Percentiles rank a stretch among this genome's conserved stretches.
phyloP scores from a whole-genome alignment of 2,113 vertebrate genomes.

The Anoura caudifer region DNA sequence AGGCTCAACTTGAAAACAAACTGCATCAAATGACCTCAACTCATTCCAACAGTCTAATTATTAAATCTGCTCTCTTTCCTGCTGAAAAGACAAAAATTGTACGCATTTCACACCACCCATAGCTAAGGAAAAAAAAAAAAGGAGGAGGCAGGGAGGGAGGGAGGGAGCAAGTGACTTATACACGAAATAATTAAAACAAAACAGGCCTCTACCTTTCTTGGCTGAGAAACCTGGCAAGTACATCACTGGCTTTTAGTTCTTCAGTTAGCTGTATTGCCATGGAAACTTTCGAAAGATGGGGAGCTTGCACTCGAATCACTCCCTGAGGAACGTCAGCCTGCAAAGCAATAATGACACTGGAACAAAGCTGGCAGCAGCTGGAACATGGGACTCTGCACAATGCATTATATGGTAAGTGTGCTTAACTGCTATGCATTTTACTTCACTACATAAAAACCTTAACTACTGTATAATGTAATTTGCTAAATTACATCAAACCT shows the following conservation, averaged over 20 bases:
- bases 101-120: neutral
- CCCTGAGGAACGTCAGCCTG: constrained; percentile 88
- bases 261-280: constrained; percentile 97
- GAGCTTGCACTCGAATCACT: constrained; percentile 95
- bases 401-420: constrained; percentile 63
- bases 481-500: constrained; percentile 75
- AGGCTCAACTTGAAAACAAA: neutral
- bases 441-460: constrained; percentile 73
- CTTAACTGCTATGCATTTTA: constrained; percentile 66
- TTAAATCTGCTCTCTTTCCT: neutral
- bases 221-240: constrained; percentile 94
- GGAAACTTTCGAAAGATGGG: constrained; percentile 95
- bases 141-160: fast-evolving
- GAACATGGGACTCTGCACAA: constrained; percentile 66
- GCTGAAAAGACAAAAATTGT: neutral
- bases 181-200: constrained; percentile 34
- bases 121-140: neutral
- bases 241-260: constrained; percentile 91
- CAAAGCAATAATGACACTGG: constrained; percentile 80
- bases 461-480: constrained; percentile 75
- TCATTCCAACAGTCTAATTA: neutral
- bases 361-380: constrained; percentile 78
- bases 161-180: constrained; percentile 3
- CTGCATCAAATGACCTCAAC: neutral
- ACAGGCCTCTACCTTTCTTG: constrained; percentile 88